phyloP scores from a whole-genome alignment of 1,140 invertebrate species.

The Platorchestia sp. region DNA sequence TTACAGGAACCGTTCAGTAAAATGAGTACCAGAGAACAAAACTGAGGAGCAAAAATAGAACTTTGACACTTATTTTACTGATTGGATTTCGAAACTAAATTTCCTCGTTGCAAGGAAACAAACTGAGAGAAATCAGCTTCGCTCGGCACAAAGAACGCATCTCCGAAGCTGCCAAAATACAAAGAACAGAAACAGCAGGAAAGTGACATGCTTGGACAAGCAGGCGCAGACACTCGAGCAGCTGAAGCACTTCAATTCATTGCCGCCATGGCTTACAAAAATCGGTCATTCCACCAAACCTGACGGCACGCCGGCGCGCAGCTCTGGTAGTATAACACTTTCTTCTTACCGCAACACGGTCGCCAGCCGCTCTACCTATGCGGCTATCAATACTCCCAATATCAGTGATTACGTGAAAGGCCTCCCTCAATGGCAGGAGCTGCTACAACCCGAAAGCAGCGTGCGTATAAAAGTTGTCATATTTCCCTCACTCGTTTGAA shows the following conservation, averaged over 20 bases:
- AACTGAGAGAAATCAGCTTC: neutral
- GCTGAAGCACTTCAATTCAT: neutral
- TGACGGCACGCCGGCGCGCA: neutral
- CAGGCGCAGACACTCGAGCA: neutral
- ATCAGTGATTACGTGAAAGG: constrained; percentile 37
- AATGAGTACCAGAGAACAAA: neutral
- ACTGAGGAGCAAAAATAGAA: neutral
- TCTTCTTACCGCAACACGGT: constrained; percentile 21
- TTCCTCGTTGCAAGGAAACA: neutral
- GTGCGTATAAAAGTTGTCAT: neutral
- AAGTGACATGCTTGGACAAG: constrained; percentile 6
- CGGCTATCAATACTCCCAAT: constrained; percentile 27
- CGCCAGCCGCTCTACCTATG: neutral
- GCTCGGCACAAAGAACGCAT: neutral
- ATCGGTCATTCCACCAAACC: constrained; percentile 19
- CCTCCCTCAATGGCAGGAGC: neutral
- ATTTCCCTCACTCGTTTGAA: neutral
- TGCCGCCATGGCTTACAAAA: neutral
- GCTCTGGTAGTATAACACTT: constrained; percentile 17
- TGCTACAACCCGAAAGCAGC: neutral
- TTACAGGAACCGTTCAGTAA: neutral
- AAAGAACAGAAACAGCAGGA: constrained; percentile 1
- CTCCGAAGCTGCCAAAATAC: neutral
- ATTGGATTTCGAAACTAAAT: neutral
- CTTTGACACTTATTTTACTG: too few species aligned